These are phyloP conservation scores for Epinotia ramella DNA, from an alignment of 2,888 invertebrate genomes.

Conservation along the genomic window DNA sequence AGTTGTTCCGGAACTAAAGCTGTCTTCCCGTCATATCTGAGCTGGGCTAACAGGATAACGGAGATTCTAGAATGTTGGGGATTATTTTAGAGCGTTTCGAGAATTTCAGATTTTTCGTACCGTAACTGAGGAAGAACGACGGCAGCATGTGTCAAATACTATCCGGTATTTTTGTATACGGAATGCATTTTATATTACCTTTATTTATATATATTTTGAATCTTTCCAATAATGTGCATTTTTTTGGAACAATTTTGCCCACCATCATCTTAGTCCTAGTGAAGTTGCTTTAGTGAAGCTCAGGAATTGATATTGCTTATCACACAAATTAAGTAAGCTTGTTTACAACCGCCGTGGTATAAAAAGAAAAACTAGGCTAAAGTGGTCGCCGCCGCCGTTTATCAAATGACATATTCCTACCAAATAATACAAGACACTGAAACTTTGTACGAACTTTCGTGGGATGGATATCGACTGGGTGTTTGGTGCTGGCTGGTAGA, in stretches of 20 bases:
- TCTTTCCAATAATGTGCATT: too few species aligned
- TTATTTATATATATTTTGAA: neutral
- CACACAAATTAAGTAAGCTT: too few species aligned
- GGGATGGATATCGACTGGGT: neutral
- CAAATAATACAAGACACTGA: too few species aligned
- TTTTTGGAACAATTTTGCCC: too few species aligned
- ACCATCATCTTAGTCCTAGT: too few species aligned
- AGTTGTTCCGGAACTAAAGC: slow-evolving; percentile 53
- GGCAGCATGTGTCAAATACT: slow-evolving; percentile 4
- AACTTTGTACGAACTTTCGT: neutral
- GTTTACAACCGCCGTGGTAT: too few species aligned
- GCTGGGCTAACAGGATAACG: slow-evolving; percentile 45
- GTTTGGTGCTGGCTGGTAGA: neutral
- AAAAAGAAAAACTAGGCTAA: too few species aligned
- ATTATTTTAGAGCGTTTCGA: slow-evolving; percentile 31
- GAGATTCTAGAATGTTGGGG: slow-evolving; percentile 22
- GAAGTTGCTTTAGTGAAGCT: too few species aligned
- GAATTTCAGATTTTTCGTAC: slow-evolving; percentile 29
- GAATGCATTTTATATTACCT: neutral
- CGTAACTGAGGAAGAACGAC: slow-evolving; percentile 32
- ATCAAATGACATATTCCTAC: too few species aligned
- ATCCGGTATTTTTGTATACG: neutral
- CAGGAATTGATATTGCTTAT: too few species aligned
- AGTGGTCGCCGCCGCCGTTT: too few species aligned
- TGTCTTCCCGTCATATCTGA: slow-evolving; percentile 54